phyloP scores from a whole-genome alignment of 1,140 invertebrate species.

The Heliconius eleuchia region DNA sequence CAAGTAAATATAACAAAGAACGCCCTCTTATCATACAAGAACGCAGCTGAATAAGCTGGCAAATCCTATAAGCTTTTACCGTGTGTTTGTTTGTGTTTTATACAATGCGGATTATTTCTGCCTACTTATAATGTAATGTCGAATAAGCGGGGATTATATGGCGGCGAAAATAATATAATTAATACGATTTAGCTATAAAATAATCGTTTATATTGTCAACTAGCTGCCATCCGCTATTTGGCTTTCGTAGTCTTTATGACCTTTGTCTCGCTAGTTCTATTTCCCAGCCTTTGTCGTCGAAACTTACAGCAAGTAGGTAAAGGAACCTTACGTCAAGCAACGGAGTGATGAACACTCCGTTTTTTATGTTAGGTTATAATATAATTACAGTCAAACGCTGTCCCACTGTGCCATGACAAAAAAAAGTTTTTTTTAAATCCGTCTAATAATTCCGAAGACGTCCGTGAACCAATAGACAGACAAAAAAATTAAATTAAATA shows the following conservation, averaged over 20 bases:
- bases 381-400: too few relatives aligned
- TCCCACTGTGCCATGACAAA: too few relatives aligned
- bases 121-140: not conserved
- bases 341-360: too few relatives aligned
- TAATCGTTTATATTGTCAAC: not conserved
- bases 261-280: too few relatives aligned
- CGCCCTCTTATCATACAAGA: slow-evolving; percentile 8
- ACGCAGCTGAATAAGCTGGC: not conserved
- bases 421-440: too few relatives aligned
- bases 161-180: not conserved
- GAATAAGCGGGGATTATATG: slow-evolving; percentile 7
- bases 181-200: not conserved
- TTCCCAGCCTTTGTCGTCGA: too few relatives aligned
- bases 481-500: not conserved
- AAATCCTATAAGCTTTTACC: slow-evolving; percentile 5
- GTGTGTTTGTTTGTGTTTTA: not conserved
- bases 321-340: too few relatives aligned
- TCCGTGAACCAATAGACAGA: not conserved
- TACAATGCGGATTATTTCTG: not conserved
- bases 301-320: too few relatives aligned
- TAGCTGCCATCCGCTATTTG: not conserved
- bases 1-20: slow-evolving; percentile 7
- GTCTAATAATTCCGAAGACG: too few relatives aligned
- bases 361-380: too few relatives aligned
- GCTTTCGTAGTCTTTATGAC: too few relatives aligned